These are phyloP conservation scores for Pao palembangensis DNA, from an alignment of 2,113 vertebrate species.

Conservation along the genomic window DNA sequence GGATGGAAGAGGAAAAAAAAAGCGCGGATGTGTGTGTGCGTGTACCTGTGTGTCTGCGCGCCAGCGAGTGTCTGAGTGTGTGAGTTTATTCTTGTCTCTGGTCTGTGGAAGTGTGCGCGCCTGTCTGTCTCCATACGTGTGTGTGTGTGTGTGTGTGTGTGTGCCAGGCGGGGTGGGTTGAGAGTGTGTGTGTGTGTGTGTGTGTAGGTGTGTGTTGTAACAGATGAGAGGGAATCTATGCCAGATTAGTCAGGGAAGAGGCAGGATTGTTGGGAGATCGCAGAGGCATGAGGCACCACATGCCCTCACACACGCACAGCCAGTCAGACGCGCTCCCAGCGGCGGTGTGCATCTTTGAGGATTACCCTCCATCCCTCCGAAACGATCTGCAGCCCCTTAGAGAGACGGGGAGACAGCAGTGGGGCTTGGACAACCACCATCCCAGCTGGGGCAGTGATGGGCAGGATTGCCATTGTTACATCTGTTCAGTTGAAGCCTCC, in stretches of 20 bases:
- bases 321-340: conserved; percentile 43
- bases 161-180: background rate
- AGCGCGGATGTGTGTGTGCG: conserved; percentile 15
- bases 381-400: conserved; percentile 28
- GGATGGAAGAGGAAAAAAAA: conserved; percentile 62
- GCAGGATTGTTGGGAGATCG: conserved; percentile 48
- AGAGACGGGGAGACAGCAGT: conserved; percentile 36
- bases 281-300: conserved; percentile 22
- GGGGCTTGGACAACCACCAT: conserved; percentile 45
- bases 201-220: conserved; percentile 60
- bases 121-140: background rate
- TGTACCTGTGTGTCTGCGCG: conserved; percentile 24
- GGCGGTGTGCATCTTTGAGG: conserved; percentile 53
- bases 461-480: conserved; percentile 46
- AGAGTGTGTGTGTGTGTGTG: background rate
- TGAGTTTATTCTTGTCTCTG: background rate
- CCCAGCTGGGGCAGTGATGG: conserved; percentile 38
- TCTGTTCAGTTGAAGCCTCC: conserved; percentile 29
- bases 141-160: background rate
- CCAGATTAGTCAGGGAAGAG: conserved; percentile 71
- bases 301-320: conserved; percentile 41
- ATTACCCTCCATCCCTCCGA: conserved; percentile 69
- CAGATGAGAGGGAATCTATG: conserved; percentile 70
- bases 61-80: conserved; percentile 22
- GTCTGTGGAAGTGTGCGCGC: background rate